Evolutionary conservation across 2,797 vertebrate species (phyloP).

Genomic region (Macrochelys suwanniensis): DNA sequence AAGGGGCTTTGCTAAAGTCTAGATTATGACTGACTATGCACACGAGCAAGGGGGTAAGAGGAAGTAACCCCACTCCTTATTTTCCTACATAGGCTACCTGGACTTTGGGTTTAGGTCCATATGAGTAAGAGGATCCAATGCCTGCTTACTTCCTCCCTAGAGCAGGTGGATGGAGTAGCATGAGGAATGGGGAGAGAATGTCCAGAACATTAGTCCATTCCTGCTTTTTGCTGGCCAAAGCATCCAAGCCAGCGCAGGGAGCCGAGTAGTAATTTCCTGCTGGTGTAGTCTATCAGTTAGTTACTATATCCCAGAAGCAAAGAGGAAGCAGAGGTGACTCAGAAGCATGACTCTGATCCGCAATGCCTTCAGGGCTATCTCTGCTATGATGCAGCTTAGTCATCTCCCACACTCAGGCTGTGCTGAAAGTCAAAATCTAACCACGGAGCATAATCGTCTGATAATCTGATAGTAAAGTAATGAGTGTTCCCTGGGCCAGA

Average conservation of each 20-base stretch:
- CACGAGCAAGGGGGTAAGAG: slow-evolving; percentile 16
- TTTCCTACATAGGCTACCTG: background rate
- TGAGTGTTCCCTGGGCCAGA: background rate
- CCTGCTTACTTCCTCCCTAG: background rate
- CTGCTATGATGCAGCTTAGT: background rate
- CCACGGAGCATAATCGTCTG: background rate
- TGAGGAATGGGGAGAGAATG: background rate
- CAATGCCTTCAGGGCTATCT: background rate
- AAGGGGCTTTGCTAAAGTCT: slow-evolving; percentile 5
- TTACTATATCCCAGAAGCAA: background rate
- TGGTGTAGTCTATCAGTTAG: background rate
- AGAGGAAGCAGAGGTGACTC: background rate
- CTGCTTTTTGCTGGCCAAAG: background rate
- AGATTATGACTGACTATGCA: slow-evolving; percentile 49
- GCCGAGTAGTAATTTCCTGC: background rate
- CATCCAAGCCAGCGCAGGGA: background rate
- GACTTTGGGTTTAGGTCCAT: background rate
- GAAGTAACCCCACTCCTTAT: slow-evolving; percentile 41
- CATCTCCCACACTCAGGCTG: background rate
- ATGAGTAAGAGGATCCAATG: background rate
- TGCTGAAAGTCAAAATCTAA: background rate
- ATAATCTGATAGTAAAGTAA: background rate
- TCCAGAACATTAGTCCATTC: background rate
- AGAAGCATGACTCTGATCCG: background rate
- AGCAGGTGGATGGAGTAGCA: background rate